Evolutionary conservation across 2,888 invertebrate species (phyloP).

Genomic region (Dryococelus australis): DNA sequence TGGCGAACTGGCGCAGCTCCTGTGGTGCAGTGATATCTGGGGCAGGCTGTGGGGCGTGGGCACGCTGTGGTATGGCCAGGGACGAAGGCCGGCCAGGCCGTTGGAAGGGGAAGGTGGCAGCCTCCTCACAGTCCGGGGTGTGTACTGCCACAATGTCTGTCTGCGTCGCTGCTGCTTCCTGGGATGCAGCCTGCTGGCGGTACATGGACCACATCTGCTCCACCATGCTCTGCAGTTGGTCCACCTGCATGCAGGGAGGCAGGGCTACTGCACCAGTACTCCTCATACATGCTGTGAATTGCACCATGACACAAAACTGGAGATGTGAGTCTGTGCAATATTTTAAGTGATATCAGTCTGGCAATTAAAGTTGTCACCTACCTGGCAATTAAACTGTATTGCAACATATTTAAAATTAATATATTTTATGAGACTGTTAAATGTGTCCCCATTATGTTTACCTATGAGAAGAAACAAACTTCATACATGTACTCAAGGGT

Average conservation of each 20-base stretch:
- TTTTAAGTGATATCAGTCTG: no score
- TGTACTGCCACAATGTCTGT: constrained; percentile 82
- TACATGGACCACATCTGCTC: constrained; percentile 69
- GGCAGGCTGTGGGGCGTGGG: neutral
- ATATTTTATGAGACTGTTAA: no score
- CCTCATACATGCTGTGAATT: no score
- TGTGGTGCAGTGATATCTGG: constrained; percentile 63
- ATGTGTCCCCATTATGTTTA: no score
- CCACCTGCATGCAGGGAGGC: constrained; percentile 65
- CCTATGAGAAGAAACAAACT: no score
- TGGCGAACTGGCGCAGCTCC: constrained; percentile 59
- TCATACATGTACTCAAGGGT: no score
- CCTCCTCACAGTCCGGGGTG: constrained; percentile 67
- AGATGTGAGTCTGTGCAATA: no score
- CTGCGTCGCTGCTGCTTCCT: constrained; percentile 65
- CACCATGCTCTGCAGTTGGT: constrained; percentile 79
- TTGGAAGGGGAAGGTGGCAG: constrained; percentile 37
- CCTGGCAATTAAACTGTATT: no score
- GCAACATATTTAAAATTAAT: no score
- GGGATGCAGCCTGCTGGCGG: constrained; percentile 40
- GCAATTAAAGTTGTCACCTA: no score
- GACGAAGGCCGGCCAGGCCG: constrained; percentile 38
- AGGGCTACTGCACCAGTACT: constrained; percentile 63
- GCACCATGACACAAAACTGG: no score
- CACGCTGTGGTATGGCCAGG: constrained; percentile 37